Evolutionary conservation across 92 coral and sea anemone species (phyloP), one percentile per base, ranked within the genome.

Genomic region (Paramuricea clavata): DNA sequence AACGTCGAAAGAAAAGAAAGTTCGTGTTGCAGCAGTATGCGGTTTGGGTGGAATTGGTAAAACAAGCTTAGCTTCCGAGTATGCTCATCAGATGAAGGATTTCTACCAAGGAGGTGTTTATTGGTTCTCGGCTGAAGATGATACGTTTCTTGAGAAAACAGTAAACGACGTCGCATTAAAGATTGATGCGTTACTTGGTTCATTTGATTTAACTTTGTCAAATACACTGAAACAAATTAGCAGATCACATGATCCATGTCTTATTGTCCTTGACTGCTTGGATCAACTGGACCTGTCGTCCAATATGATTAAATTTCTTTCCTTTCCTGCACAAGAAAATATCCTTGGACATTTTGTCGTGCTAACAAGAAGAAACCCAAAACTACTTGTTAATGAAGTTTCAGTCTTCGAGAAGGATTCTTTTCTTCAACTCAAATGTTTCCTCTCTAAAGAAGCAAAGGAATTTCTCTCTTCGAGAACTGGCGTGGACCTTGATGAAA

Each of bases 61-160:
- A 82, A 93, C 98, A 3, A 91, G 94, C 13, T 92, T 94, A 8
- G 94, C 86, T 10, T 73, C 92, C 15, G 98, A 94, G 73, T 87
- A 91, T 57, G 92, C 92, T n/a, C 88, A 93, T 86, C 88, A 41
- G n/a, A n/a, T n/a, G n/a, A n/a, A n/a, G n/a, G n/a, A n/a, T n/a
- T n/a, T n/a, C n/a, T n/a, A n/a, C n/a, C n/a, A n/a, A n/a, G n/a
- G n/a, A n/a, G n/a, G n/a, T n/a, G n/a, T n/a, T n/a, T n/a, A n/a
- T n/a, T n/a, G n/a, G n/a, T n/a, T n/a, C n/a, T n/a, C n/a, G n/a
- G n/a, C n/a, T n/a, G n/a, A n/a, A n/a, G n/a, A n/a, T n/a, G n/a
- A n/a, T n/a, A n/a, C n/a, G n/a, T n/a, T n/a, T n/a, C n/a, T n/a
- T n/a, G n/a, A n/a, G n/a, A 84, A 82, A 49, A 67, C 98, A 35